phyloP scores from a whole-genome alignment of 2,113 vertebrate genomes.

The Tinamus guttatus region DNA sequence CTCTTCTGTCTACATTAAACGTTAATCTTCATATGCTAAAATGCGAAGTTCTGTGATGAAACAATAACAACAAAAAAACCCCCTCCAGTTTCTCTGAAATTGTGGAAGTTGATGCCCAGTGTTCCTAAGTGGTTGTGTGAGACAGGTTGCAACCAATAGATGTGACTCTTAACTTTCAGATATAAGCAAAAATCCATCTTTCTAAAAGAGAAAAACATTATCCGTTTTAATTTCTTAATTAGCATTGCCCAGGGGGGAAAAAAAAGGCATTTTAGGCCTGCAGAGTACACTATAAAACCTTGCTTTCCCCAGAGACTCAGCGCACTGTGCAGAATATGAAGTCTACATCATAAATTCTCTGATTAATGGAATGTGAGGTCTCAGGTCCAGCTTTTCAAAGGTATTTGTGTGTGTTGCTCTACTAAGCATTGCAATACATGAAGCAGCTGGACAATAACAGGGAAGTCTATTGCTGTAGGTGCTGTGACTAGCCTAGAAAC shows the following conservation, averaged over 20 bases:
- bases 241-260: background rate
- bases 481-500: background rate
- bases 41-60: background rate
- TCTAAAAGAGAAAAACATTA: background rate
- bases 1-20: background rate
- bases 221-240: background rate
- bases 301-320: background rate
- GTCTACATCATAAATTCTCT: background rate
- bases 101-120: background rate
- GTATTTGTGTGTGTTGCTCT: background rate
- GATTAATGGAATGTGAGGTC: background rate
- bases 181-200: background rate
- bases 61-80: background rate
- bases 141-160: background rate
- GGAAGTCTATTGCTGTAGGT: background rate
- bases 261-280: background rate
- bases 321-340: background rate
- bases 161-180: background rate
- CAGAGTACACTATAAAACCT: background rate
- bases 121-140: accelerated
- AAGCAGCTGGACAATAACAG: background rate
- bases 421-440: background rate
- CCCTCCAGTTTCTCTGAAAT: accelerated
- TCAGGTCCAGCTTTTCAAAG: background rate
- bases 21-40: background rate